Percentiles rank a stretch among this genome's conserved stretches.
Evolutionary conservation across 2,888 invertebrate genomes (phyloP).

Genomic region (Odontomyia ornata): DNA sequence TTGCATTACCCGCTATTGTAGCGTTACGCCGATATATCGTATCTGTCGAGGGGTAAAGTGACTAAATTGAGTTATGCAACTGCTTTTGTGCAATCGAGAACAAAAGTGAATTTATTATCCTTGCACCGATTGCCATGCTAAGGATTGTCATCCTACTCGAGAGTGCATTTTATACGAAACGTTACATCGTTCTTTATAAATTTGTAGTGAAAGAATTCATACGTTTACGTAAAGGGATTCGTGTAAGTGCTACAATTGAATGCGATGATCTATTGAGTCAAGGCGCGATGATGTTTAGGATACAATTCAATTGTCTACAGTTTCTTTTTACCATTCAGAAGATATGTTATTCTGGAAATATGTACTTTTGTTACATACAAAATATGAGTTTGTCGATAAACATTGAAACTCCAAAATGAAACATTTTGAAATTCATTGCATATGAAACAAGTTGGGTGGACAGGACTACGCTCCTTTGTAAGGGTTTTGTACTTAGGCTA

Average conservation of each 20-base stretch:
- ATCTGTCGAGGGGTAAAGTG: slow-evolving; percentile 22
- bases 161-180: background rate
- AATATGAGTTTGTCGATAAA: too few species aligned
- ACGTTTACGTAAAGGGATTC: background rate
- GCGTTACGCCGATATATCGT: background rate
- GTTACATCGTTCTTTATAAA: too few species aligned
- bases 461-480: too few species aligned
- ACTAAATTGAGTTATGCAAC: slow-evolving; percentile 46
- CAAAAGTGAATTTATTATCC: slow-evolving; percentile 44
- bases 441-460: too few species aligned
- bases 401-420: too few species aligned
- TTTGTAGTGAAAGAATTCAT: background rate
- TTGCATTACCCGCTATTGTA: slow-evolving; percentile 34
- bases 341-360: too few species aligned
- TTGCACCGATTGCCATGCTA: slow-evolving; percentile 27
- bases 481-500: too few species aligned
- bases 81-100: slow-evolving; percentile 40
- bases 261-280: slow-evolving; percentile 16
- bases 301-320: background rate
- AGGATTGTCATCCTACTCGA: slow-evolving; percentile 19
- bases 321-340: too few species aligned
- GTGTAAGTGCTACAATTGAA: slow-evolving; percentile 1
- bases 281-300: background rate
- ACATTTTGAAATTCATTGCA: too few species aligned
- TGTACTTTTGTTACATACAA: too few species aligned